Evolutionary conservation across 2,113 vertebrate genomes (phyloP).

Genomic region (Piprites chloris): DNA sequence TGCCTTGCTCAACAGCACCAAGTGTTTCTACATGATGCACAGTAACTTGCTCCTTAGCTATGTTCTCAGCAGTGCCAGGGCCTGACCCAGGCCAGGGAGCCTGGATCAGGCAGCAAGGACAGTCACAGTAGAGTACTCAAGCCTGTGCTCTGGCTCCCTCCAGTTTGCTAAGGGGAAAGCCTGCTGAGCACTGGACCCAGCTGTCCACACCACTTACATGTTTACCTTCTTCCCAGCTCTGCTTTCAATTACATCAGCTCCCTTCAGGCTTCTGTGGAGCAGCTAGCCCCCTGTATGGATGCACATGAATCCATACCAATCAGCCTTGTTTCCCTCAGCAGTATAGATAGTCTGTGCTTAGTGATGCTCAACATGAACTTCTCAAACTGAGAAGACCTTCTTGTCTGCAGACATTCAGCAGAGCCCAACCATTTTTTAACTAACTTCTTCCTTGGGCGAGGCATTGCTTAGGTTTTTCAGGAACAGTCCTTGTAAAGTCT

Average conservation of each 20-base stretch:
- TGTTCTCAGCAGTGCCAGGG: not conserved
- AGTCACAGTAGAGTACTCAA: not conserved
- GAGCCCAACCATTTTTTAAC: not conserved
- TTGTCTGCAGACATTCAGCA: not conserved
- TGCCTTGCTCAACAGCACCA: not conserved
- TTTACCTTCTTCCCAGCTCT: not conserved
- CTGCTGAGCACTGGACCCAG: not conserved
- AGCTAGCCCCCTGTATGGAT: not conserved
- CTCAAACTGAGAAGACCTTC: not conserved
- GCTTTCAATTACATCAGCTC: not conserved
- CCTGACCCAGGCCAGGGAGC: not conserved
- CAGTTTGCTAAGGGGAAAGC: not conserved
- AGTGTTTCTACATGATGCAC: not conserved
- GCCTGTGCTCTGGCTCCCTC: not conserved
- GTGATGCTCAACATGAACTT: not conserved
- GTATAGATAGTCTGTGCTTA: not conserved
- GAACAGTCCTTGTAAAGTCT: not conserved
- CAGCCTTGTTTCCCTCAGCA: no score
- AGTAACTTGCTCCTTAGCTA: not conserved
- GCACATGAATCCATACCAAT: fast-evolving
- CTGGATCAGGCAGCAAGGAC: not conserved
- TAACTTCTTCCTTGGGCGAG: not conserved
- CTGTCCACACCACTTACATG: no score
- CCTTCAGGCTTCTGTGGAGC: not conserved
- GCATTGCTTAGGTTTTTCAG: not conserved